Percentiles rank a stretch among this genome's conserved stretches.
These are phyloP conservation scores for Lichenostomus cassidix DNA, from an alignment of 2,113 vertebrate genomes.

Conservation along the genomic window DNA sequence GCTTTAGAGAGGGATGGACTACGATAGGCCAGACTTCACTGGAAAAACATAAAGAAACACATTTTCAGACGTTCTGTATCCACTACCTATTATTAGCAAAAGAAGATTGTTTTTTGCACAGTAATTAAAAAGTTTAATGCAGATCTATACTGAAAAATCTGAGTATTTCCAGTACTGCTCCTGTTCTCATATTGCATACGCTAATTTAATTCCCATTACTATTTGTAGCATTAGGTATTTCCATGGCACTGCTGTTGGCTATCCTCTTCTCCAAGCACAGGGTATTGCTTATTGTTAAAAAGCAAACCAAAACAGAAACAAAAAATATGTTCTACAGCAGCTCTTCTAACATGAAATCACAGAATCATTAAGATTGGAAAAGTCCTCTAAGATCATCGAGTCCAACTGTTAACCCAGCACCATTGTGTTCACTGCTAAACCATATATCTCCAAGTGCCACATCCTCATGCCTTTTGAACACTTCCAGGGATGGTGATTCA, in stretches of 20 bases:
- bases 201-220: not conserved
- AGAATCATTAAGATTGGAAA: not conserved
- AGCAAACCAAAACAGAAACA: not conserved
- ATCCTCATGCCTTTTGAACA: rapidly evolving
- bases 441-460: rapidly evolving
- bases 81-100: not conserved
- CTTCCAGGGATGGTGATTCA: not conserved
- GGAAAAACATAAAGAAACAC: not conserved
- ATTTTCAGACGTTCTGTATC: not conserved
- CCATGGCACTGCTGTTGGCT: not conserved
- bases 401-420: not conserved
- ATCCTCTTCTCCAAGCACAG: not conserved
- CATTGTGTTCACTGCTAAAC: not conserved
- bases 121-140: not conserved
- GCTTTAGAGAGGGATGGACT: not conserved
- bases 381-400: not conserved
- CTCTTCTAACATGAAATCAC: not conserved
- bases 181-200: not conserved
- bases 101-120: not conserved
- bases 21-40: not conserved
- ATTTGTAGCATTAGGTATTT: not conserved
- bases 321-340: not conserved
- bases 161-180: not conserved
- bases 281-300: not conserved
- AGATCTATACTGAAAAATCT: not conserved